Conservation (phyloP, 2,888 invertebrate species). For the Cataglyphis cursor region DNA sequence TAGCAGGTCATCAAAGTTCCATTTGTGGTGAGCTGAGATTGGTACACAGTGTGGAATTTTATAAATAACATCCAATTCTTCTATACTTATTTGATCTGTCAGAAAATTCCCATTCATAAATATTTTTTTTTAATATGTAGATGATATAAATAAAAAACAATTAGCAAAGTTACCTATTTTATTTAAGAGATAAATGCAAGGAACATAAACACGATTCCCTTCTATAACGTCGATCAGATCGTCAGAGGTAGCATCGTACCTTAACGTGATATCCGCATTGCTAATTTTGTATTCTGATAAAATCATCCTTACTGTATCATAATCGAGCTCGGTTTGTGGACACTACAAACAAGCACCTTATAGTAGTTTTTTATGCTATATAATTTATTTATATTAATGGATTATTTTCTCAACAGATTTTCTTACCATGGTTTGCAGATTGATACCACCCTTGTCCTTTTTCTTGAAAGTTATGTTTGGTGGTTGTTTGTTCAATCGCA, state of each 20-base stretch:
- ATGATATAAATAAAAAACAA: background rate
- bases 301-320: constrained; percentile 98
- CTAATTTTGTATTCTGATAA: constrained; percentile 99
- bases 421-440: constrained; percentile 95
- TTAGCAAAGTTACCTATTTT: constrained; percentile 93
- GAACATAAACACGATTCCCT: constrained; percentile 99
- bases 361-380: background rate
- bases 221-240: constrained; percentile 99
- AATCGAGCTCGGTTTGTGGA: constrained; percentile 96
- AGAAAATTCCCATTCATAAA: constrained; percentile 59
- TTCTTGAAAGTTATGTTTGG: constrained; percentile 98
- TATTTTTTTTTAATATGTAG: background rate
- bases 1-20: constrained; percentile 99
- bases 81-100: constrained; percentile 96
- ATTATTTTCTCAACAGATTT: constrained; percentile 7
- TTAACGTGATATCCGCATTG: constrained; percentile 98
- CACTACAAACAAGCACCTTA: constrained; percentile 87
- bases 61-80: constrained; percentile 99
- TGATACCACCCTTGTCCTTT: constrained; percentile 99
- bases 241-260: constrained; percentile 98
- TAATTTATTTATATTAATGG: background rate
- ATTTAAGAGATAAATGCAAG: constrained; percentile 99
- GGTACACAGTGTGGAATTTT: constrained; percentile 99
- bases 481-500: constrained; percentile 97
- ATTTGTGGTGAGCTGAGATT: constrained; percentile 99